Evolutionary conservation across 1,140 invertebrate species (phyloP), one percentile per base, ranked within the genome.

Genomic region (Hylaeus volcanicus): DNA sequence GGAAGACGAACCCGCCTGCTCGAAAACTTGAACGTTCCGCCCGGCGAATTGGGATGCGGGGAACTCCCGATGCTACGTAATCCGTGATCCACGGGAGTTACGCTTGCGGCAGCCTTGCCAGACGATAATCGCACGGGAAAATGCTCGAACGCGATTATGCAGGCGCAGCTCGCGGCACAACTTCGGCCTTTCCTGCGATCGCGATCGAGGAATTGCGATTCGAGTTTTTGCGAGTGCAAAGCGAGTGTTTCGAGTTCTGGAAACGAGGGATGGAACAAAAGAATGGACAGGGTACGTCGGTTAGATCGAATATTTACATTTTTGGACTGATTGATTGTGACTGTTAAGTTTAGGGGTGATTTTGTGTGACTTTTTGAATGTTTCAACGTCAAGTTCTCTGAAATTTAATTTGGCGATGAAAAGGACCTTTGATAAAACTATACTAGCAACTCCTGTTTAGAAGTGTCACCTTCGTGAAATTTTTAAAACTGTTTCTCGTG

Each of bases 1-100:
- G 56, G 39, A 45, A 63, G 58, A 71, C 12, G 58, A 37, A 61
- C 11, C 26, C 48, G 51, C 14, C 14, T 53, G 5, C 48, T 60
- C 39, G 11, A 9, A 53, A 61, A 41, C 14, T 61, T 14, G 5
- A 4, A 39, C 12, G 60, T 66, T 48, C 15, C 43, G 45, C 26
- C 26, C 26, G 37, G 51, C 51, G 72, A 81, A 80, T 74, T 61
- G 53, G 78, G 15, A 84, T 82, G 79, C 61, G 55, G 26, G 26
- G 51, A 56, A 45, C 61, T 80, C n/a, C 64, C 48, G n/a, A 14
- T 11, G n/a, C 14, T 41, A 14, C 74, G 69, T 71, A 84, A 78
- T 77, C 66, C 82, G 11, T 45, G 73, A 76, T 84, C 68, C 68
- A 53, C 63, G 65, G 60, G 65, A 84, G 80, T 82, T 84, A 82